Evolutionary conservation across 2,113 vertebrate genomes (phyloP).

Genomic region (Charina bottae): DNA sequence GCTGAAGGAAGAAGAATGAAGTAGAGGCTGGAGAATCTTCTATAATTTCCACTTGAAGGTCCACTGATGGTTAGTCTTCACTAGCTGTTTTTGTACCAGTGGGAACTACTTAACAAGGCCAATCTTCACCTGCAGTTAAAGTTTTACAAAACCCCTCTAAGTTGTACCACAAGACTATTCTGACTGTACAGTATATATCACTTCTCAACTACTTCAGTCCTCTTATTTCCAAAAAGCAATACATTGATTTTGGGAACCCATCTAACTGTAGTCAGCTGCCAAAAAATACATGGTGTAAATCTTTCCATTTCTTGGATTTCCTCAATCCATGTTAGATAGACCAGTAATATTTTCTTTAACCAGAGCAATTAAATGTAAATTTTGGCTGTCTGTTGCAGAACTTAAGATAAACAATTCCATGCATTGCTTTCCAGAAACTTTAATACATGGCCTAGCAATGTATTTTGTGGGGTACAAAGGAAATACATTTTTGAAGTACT

Average conservation of each 20-base stretch:
- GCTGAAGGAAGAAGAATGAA: not conserved
- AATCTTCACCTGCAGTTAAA: not conserved
- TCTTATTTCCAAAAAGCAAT: conserved; percentile 55
- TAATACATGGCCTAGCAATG: conserved; percentile 54
- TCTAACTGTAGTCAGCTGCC: conserved; percentile 50
- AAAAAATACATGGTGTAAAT: conserved; percentile 60
- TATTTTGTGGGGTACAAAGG: conserved; percentile 56
- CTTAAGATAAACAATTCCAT: conserved; percentile 63
- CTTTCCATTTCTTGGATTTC: conserved; percentile 71
- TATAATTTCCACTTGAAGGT: not conserved
- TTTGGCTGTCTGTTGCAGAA: conserved; percentile 53
- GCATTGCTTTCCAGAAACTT: conserved; percentile 59
- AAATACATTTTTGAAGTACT: conserved; percentile 53
- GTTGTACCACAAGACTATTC: not conserved
- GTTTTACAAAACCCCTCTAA: not conserved
- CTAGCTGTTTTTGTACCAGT: not conserved
- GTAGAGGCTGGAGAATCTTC: not conserved
- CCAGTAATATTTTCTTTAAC: conserved; percentile 64
- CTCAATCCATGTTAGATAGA: conserved; percentile 60
- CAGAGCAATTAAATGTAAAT: conserved; percentile 53
- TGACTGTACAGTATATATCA: not conserved
- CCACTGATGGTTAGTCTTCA: not conserved
- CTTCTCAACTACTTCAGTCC: conserved; percentile 20
- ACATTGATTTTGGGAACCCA: conserved; percentile 31
- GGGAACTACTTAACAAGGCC: not conserved